Conservation (phyloP, 53 echinoderm and acorn worm genomes). For the Astropecten irregularis region DNA sequence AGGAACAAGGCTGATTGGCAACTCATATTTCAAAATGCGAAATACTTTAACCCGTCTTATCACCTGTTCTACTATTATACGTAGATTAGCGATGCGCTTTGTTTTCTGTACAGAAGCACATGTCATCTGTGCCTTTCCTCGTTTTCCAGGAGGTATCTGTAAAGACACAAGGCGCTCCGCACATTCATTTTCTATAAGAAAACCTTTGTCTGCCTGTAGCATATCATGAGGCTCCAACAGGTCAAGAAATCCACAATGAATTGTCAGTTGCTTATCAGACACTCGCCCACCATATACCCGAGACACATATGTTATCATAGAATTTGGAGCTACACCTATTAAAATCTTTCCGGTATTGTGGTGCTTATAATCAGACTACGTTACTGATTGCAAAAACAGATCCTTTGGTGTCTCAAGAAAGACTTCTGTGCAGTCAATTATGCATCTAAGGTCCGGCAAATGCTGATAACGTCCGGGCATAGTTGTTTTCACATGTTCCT, state of each 20-base stretch:
- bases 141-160: not conserved
- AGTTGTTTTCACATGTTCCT: not conserved
- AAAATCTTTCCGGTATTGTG: not conserved
- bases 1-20: not conserved
- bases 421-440: not conserved
- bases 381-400: not conserved
- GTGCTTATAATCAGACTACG: not conserved
- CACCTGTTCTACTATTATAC: not conserved
- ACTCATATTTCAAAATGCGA: not conserved
- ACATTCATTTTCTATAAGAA: not conserved
- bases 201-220: not conserved
- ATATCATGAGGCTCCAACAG: not conserved
- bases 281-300: not conserved
- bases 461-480: not conserved
- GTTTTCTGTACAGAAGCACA: not conserved
- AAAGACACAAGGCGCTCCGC: not conserved
- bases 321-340: not conserved
- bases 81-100: not conserved
- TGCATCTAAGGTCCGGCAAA: not conserved
- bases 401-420: not conserved
- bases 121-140: not conserved
- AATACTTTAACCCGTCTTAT: not conserved
- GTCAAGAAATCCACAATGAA: not conserved
- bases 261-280: not conserved
- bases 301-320: not conserved